A percentile compares a stretch with the other conserved stretches of the same genome.
Conservation (phyloP, 1,140 invertebrate genomes). For the Ostrea denselamellosa region DNA sequence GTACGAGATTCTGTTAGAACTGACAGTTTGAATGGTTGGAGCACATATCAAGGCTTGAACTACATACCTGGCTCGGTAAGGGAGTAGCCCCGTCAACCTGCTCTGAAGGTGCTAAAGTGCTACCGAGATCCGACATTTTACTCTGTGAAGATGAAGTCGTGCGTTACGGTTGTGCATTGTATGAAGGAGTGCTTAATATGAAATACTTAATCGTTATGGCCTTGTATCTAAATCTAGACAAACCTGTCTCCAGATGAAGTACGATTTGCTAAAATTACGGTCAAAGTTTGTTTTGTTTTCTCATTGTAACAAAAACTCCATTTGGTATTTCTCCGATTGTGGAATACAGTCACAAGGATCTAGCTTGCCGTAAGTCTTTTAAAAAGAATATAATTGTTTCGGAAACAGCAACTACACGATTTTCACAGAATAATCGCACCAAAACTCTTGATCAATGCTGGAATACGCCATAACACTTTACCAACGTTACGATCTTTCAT, state of each 20-base stretch:
- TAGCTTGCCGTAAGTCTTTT: neutral
- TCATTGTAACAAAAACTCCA: neutral
- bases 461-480: constrained; percentile 35
- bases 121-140: constrained; percentile 46
- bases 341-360: neutral
- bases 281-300: neutral
- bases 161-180: constrained; percentile 28
- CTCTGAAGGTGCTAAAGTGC: constrained; percentile 40
- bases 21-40: neutral
- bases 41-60: neutral
- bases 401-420: neutral
- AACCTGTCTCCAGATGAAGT: neutral
- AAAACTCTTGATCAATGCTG: constrained; percentile 11
- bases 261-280: neutral
- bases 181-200: constrained; percentile 15
- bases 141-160: constrained; percentile 40
- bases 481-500: constrained; percentile 28
- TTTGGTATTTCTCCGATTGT: neutral
- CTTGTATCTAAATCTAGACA: constrained; percentile 8
- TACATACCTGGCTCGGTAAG: neutral
- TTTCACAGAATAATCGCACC: neutral
- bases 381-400: neutral
- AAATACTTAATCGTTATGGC: neutral
- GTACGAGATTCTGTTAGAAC: neutral
- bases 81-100: neutral